Percentiles rank a stretch among this genome's conserved stretches.
These are phyloP conservation scores for Archips crataeganus DNA, from an alignment of 2,888 invertebrate genomes.

Conservation along the genomic window DNA sequence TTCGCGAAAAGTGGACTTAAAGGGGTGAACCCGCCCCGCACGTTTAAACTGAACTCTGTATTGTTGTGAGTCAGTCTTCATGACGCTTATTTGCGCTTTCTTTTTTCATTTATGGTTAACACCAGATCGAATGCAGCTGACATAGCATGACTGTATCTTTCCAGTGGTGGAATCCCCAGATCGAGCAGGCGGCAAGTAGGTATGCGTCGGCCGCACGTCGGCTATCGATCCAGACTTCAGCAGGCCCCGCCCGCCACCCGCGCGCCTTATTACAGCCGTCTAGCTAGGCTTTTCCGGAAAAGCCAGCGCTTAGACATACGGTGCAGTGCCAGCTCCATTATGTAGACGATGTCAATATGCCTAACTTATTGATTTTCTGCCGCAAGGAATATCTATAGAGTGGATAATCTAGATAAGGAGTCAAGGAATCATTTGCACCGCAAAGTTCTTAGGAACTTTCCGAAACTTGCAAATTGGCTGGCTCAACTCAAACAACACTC, in stretches of 20 bases:
- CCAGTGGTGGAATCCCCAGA: background rate
- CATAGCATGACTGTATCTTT: background rate
- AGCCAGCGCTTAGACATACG: slow-evolving; percentile 45
- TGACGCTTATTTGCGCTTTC: background rate
- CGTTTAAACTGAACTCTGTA: background rate
- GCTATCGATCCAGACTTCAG: slow-evolving; percentile 43
- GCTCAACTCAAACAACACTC: background rate
- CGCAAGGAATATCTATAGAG: background rate
- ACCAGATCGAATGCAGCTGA: background rate
- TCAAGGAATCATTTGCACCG: background rate
- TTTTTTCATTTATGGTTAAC: background rate
- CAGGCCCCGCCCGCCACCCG: slow-evolving; percentile 47
- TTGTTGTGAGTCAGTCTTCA: background rate
- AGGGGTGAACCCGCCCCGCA: slow-evolving; percentile 21
- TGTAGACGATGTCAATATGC: slow-evolving; percentile 20
- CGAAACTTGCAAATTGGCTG: background rate
- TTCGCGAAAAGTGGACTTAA: slow-evolving; percentile 17
- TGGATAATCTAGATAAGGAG: background rate
- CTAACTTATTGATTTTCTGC: slow-evolving; percentile 24
- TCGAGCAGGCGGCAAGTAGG: slow-evolving; percentile 18
- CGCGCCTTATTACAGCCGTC: slow-evolving; percentile 61
- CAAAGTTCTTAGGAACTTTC: background rate
- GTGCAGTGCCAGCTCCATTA: slow-evolving; percentile 43
- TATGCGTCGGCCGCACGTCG: slow-evolving; percentile 34
- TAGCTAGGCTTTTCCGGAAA: slow-evolving; percentile 65